Evolutionary conservation across 2,888 invertebrate genomes (phyloP), one percentile per base, ranked within the genome.

Genomic region (Oscheius sp.): DNA sequence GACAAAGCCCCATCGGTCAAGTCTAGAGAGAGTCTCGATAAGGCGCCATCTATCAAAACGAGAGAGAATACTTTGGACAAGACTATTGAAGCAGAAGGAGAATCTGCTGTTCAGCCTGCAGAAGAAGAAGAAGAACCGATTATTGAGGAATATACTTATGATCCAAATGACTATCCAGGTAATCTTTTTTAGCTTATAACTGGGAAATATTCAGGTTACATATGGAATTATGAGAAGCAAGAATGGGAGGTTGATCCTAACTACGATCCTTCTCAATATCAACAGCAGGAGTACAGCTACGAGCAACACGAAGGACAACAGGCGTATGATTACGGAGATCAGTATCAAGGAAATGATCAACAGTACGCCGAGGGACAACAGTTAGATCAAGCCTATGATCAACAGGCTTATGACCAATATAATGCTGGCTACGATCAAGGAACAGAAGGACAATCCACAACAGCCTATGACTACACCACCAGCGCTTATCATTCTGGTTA

Each of bases 171-270:
- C 20, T 62, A 62, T 47, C 62, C 62, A 49, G 62, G 62, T 62
- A 28, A n/a, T 8, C 12, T 26, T n/a, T 6, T 24, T n/a, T 20
- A 17, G 6, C 14, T 17, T 24, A 24, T 9, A 8, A 4, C 38
- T 44, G 36, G 26, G 44, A 26, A 24, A 8, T 44, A 6, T 71
- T 50, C 44, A 70, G 79, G 79, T 1, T 79, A 79, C 70, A 71
- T 75, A 14, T 79, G 77, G 77, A 77, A 79, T 57, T 77, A 74
- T 49, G 79, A 77, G 0, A 72, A 70, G 5, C 77, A 79, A 32
- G 66, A 75, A 64, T 79, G 77, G 77, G 77, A 77, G 30, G 72
- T 71, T 26, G 77, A 77, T 61, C 73, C 73, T 24, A 74, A 73
- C 61, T 77, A 76, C 44, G 72, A 67, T 26, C 74, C 77, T 20